phyloP scores from a whole-genome alignment of 1,140 invertebrate species.

The Rhopalosiphum padi region DNA sequence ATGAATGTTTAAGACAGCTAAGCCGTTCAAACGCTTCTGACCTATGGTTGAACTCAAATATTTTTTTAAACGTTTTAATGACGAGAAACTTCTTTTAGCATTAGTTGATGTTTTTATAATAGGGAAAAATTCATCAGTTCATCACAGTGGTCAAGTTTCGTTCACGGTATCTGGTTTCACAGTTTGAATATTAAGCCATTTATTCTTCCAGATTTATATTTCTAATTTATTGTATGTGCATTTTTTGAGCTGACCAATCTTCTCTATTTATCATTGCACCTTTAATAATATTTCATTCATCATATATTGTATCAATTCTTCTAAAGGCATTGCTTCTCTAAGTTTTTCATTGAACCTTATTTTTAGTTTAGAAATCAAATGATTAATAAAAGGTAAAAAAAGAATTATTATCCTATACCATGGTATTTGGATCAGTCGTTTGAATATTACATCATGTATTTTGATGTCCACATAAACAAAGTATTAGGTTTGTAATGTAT shows the following conservation, averaged over 20 bases:
- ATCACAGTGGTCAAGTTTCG: not conserved
- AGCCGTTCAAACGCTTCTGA: not conserved
- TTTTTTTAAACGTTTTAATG: not conserved
- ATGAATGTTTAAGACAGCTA: not conserved
- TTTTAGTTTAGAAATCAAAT: not conserved
- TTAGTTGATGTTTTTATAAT: not conserved
- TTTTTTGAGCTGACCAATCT: not conserved
- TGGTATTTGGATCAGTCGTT: too few relatives aligned
- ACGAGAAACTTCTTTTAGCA: not conserved
- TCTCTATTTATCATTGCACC: not conserved
- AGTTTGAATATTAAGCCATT: not conserved
- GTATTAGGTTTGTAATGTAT: too few relatives aligned
- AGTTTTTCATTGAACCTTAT: not conserved
- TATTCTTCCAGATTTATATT: not conserved
- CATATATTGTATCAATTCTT: not conserved
- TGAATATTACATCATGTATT: too few relatives aligned
- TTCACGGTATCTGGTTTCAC: not conserved
- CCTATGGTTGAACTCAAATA: not conserved
- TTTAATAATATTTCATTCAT: not conserved
- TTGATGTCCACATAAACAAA: too few relatives aligned
- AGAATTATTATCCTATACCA: too few relatives aligned
- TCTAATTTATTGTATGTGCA: not conserved
- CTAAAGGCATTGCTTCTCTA: not conserved
- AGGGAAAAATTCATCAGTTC: not conserved
- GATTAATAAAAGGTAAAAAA: too few relatives aligned